phyloP scores from a whole-genome alignment of 2,888 invertebrate genomes.

The Epistrophe grossulariae region DNA sequence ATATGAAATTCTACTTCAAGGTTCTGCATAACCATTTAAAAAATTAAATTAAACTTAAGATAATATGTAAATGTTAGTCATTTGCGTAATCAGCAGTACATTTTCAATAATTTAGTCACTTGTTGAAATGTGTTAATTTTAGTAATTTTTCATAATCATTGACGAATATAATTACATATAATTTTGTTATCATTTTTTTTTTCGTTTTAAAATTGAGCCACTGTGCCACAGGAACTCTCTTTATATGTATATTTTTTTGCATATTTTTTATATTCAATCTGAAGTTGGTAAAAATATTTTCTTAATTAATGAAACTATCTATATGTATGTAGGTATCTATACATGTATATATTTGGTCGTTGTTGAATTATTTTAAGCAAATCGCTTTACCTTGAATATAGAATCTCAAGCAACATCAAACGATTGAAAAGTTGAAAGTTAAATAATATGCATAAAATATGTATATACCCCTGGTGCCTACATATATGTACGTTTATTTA shows the following conservation, averaged over 20 bases:
- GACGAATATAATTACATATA: too few relatives aligned
- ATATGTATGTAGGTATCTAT: not conserved
- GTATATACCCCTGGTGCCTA: not conserved
- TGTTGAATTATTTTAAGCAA: constrained; percentile 12
- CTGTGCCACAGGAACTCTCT: not conserved
- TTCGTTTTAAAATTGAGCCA: not conserved
- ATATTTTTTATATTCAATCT: not conserved
- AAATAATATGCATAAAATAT: not conserved
- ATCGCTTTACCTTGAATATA: constrained; percentile 23
- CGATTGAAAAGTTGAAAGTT: constrained; percentile 5
- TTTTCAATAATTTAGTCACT: not conserved
- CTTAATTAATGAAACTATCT: constrained; percentile 18
- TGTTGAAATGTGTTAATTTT: too few relatives aligned
- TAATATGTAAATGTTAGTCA: too few relatives aligned
- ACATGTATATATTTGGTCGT: not conserved
- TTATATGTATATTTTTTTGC: not conserved
- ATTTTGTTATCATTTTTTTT: not conserved
- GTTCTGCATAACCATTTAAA: too few relatives aligned
- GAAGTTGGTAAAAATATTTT: not conserved
- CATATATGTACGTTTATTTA: not conserved
- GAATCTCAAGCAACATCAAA: constrained; percentile 9
- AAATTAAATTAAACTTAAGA: too few relatives aligned
- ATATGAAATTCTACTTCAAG: too few relatives aligned
- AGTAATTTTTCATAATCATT: not conserved
- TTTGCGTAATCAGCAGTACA: not conserved